phyloP scores from a whole-genome alignment of 2,113 vertebrate species.

The Morphnarchus princeps region DNA sequence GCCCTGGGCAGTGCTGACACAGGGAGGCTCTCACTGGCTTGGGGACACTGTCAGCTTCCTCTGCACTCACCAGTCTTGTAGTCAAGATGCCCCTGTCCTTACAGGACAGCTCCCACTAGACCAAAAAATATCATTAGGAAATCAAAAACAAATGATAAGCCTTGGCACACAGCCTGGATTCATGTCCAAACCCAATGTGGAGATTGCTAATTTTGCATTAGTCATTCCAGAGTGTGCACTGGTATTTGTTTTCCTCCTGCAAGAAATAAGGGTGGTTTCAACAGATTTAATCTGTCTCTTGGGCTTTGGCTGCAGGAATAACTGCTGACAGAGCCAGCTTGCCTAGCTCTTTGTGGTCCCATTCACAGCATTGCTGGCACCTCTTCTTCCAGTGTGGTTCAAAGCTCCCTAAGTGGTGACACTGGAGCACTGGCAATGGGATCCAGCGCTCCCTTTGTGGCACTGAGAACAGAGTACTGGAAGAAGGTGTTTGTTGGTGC shows the following conservation, averaged over 20 bases:
- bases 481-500: neutral
- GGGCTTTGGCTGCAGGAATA: neutral
- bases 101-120: neutral
- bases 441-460: neutral
- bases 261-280: neutral
- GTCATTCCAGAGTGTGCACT: neutral
- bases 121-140: neutral
- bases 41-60: neutral
- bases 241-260: neutral
- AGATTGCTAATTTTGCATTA: neutral
- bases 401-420: neutral
- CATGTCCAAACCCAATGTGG: rapidly evolving
- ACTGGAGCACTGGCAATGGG: neutral
- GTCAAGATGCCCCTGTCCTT: neutral
- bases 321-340: neutral
- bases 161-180: neutral
- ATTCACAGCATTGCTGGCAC: neutral
- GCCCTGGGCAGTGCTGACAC: neutral
- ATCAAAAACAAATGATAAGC: neutral
- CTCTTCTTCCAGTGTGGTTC: neutral
- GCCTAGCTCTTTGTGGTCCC: neutral
- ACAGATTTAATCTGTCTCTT: neutral
- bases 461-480: neutral
- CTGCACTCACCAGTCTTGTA: neutral
- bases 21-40: neutral